Base-by-base conservation (phyloP, 2,113 vertebrate genomes). In the Mesocricetus auratus region DNA sequence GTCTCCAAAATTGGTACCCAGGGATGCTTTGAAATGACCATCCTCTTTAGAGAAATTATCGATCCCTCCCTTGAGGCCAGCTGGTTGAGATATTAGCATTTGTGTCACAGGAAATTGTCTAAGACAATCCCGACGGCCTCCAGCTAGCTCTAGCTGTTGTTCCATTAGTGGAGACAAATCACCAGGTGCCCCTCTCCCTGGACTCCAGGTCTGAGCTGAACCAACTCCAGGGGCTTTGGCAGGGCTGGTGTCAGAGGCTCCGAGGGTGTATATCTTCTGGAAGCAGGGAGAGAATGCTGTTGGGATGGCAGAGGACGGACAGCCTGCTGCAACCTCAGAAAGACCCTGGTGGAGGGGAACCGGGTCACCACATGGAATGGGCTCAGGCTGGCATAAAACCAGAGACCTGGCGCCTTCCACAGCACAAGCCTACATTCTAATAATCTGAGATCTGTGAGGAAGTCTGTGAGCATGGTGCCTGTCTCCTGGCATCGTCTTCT, bases 281-380 rank as follows among this genome's bases (percentile, higher is more conserved):
- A 90, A 33, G 2, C 22, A 26, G 47, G 29, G 68, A 82, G 21
- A 75, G 85, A 19, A 62, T 31, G 66, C 29, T 11, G 22, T 36
- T 19, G 26, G 45, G 7, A 1, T 33, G 16, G n/a, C 0, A 1
- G 16, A 56, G 81, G 7, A 26, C n/a, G 47, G 42, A 2, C 26
- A 33, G 13, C 29, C 71, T 56, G 33, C 42, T 7, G 17, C 0
- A 2, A 7, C 19, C 39, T 93, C 56, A 31, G 58, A 39, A 47
- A 0, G 33, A 0, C 50, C 0, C 0, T 5, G 13, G 19, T 7
- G 11, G 22, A 17, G 45, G 31, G n/a, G 21, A 3, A 1, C 62
- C 12, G 0, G 0, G 0, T 15, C 4, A 26, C 56, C 12, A 6
- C 47, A 8, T 0, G 1, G 31, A 21, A 58, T 19, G 9, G 24